Evolutionary conservation across 2,888 invertebrate species (phyloP), one percentile per base, ranked within the genome.

Genomic region (Trisateles emortualis): DNA sequence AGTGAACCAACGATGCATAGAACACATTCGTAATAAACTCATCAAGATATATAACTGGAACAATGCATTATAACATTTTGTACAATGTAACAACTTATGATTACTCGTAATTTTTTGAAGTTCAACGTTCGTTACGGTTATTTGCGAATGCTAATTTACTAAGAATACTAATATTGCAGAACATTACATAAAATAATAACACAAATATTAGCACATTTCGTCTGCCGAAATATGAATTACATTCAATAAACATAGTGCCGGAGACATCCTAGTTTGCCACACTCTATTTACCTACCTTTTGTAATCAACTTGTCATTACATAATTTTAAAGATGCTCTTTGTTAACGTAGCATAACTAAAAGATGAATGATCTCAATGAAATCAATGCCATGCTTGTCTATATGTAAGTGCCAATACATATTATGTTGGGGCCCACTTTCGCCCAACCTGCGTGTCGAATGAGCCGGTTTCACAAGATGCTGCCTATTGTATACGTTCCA

Each of bases 401-500:
- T 78, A 80, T 83, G 79, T 77, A 74, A 83, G 76, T 79, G 79
- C 71, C 83, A 78, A 87, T 87, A 83, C 79, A 79, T 80, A 81
- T 80, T 79, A 79, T 76, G 79, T 75, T 72, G 76, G 81, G 68
- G 79, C 79, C 81, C 79, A 86, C 91, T 92, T 92, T 92, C 91
- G 90, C 91, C 90, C 86, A 85, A 85, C 81, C 82, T 80, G 88
- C 84, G 87, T 90, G 86, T 82, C 85, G 87, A 86, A 85, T 79
- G 81, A 82, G 80, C 81, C 79, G 79, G 83, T 86, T 90, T 87
- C 90, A 85, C 84, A 88, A 90, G 83, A 83, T 76, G 72, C 79
- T 78, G 78, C 82, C 88, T 84, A 91, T 92, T 92, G 92, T 92
- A 89, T 86, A 86, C 79, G 84, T 84, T 84, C 81, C 88, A 87